Evolutionary conservation across 2,888 invertebrate species (phyloP), one percentile per base, ranked within the genome.

Genomic region (Sesia bembeciformis): DNA sequence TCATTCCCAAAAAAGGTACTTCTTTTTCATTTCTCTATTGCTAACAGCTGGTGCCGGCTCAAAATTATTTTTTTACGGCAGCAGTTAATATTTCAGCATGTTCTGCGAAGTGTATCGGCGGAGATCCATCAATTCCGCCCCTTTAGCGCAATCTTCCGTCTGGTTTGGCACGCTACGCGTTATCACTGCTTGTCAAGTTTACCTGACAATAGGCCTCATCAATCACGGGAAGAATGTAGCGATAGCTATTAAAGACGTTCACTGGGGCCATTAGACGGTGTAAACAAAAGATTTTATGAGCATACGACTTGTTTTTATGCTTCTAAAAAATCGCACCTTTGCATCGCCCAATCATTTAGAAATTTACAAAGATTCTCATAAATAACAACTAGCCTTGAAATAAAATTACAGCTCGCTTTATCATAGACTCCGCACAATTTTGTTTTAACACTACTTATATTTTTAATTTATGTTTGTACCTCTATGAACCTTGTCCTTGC

Each of bases 1-100:
- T 99, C 81, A 98, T 98, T 90, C 97, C 97, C 81, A 97, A 97
- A 92, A 97, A 97, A 97, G 97, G 97, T 97, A 93, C 93, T 93
- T 90, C 2, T 72, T 68, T 75, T 46, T 46, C 8, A 23, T 46
- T 46, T 63, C 62, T 60, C 70, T 65, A 62, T 70, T 39, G 39
- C 50, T 50, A 50, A 39, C 50, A 50, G 39, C 5, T 52, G 51
- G 52, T 23, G 54, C 52, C 53, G 40, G 49, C 53, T 50, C 38
- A 38, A 50, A 50, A 50, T 39, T 7, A 50, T 5, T 50, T 3
- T n/a, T 42, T 7, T 42, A 5, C 7, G 42, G 38, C 39, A 50
- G 7, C 50, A 50, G 50, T 39, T 50, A 8, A 46, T 38, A 38
- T 50, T 50, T 50, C 50, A 46, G 50, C 50, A 50, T 39, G 50